Conservation (phyloP, 2,113 vertebrate genomes). For the Maccullochella peelii region DNA sequence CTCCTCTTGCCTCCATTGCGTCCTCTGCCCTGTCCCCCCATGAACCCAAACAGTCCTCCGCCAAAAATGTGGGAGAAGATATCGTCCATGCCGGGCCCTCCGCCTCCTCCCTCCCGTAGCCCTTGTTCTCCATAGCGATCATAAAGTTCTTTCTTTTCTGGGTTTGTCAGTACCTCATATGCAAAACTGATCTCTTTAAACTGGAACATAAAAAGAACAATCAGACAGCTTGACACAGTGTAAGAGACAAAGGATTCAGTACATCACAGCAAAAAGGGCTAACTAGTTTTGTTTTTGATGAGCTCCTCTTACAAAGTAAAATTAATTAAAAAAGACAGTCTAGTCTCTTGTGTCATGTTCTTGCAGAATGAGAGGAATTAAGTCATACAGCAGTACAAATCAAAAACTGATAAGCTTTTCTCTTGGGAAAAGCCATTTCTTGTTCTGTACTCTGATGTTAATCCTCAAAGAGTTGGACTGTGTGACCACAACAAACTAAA, state of each 20-base stretch:
- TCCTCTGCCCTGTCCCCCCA: constrained; percentile 94
- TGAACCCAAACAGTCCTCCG: constrained; percentile 97
- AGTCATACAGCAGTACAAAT: constrained; percentile 15
- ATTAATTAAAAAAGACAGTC: background rate
- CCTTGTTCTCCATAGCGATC: constrained; percentile 98
- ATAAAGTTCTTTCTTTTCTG: constrained; percentile 96
- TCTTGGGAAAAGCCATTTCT: constrained; percentile 1
- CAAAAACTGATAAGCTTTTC: background rate
- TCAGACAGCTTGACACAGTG: constrained; percentile 9
- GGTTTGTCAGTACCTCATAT: constrained; percentile 97
- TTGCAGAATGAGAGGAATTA: background rate
- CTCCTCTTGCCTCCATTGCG: constrained; percentile 95
- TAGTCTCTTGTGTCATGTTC: background rate
- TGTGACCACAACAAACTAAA: constrained; percentile 32
- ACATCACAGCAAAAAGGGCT: background rate
- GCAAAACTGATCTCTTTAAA: constrained; percentile 99
- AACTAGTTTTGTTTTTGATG: constrained; percentile 1
- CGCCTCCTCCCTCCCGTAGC: constrained; percentile 94
- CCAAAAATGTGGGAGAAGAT: constrained; percentile 99
- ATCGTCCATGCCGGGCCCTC: constrained; percentile 96
- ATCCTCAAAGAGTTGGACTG: constrained; percentile 15
- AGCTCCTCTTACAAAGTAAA: constrained; percentile 7
- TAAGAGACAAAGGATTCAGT: background rate
- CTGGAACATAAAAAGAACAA: constrained; percentile 73
- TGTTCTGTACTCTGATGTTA: constrained; percentile 1